phyloP scores from a whole-genome alignment of 92 coral and sea anemone genomes.

The Parazoanthus atlanticus region DNA sequence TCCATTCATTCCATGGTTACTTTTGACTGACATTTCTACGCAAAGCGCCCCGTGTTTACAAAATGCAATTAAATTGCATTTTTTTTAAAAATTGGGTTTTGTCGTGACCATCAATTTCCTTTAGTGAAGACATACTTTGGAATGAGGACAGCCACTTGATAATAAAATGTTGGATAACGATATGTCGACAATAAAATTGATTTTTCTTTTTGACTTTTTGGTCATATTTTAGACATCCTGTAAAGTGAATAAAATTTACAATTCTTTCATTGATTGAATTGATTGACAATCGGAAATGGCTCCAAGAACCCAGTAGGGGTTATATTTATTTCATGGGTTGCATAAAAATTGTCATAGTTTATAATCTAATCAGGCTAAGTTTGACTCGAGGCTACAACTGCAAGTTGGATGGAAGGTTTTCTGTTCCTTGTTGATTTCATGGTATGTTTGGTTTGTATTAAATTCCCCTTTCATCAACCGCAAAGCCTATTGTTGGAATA shows the following conservation, averaged over 20 bases:
- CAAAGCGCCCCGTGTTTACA: neutral
- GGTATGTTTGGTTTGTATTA: neutral
- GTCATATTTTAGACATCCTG: conserved; percentile 16
- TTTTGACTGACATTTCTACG: conserved; percentile 24
- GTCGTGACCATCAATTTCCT: neutral
- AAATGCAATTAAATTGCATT: neutral
- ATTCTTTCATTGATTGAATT: conserved; percentile 17
- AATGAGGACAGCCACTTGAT: neutral
- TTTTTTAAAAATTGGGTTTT: neutral
- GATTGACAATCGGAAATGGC: conserved; percentile 42
- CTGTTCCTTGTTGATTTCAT: neutral
- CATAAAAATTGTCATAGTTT: neutral
- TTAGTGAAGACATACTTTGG: neutral
- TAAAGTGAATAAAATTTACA: conserved; percentile 10
- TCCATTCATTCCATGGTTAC: neutral
- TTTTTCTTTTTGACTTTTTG: conserved; percentile 1
- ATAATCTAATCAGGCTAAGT: conserved; percentile 8
- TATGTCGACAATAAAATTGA: conserved; percentile 8
- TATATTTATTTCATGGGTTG: conserved; percentile 19
- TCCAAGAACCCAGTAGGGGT: conserved; percentile 33
- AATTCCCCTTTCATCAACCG: neutral
- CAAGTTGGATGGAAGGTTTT: neutral
- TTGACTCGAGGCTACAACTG: neutral
- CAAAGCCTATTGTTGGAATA: neutral
- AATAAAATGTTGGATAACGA: conserved; percentile 2